These are phyloP conservation scores for Esox masquinongy DNA, from an alignment of 2,797 vertebrate genomes.

Conservation along the genomic window DNA sequence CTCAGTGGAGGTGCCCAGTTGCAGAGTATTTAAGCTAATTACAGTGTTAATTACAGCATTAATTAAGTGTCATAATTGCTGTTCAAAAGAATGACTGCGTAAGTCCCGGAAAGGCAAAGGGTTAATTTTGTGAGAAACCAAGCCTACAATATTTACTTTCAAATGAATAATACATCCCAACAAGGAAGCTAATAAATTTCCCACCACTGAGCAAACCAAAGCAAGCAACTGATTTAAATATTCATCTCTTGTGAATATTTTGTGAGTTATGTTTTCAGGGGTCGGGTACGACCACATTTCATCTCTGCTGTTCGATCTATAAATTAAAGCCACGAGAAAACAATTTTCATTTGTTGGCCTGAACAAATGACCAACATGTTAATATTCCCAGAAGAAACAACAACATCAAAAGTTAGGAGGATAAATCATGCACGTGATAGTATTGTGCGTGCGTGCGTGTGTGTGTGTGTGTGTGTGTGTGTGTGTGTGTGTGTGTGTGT, in stretches of 20 bases:
- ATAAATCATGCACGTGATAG: slow-evolving; percentile 8
- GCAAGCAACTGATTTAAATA: slow-evolving; percentile 97
- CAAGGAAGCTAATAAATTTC: slow-evolving; percentile 98
- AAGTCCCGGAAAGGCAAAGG: slow-evolving; percentile 83
- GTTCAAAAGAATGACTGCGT: slow-evolving; percentile 82
- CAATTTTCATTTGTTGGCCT: slow-evolving; percentile 43
- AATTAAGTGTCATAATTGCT: slow-evolving; percentile 85
- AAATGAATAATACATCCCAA: slow-evolving; percentile 99
- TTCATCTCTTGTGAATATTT: slow-evolving; percentile 90
- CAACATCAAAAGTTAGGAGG: slow-evolving; percentile 13
- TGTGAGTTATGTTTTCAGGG: slow-evolving; percentile 88
- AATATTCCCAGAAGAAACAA: slow-evolving; percentile 20
- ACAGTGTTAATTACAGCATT: slow-evolving; percentile 85
- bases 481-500: background rate
- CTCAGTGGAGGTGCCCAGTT: slow-evolving; percentile 78
- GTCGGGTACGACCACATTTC: slow-evolving; percentile 75
- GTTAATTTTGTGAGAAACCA: slow-evolving; percentile 97
- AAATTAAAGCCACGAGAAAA: slow-evolving; percentile 60
- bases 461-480: background rate
- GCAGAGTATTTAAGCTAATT: slow-evolving; percentile 84
- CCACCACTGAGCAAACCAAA: slow-evolving; percentile 90
- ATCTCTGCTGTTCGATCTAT: slow-evolving; percentile 72
- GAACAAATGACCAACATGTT: slow-evolving; percentile 46
- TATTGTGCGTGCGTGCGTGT: slow-evolving; percentile 5
- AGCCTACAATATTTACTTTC: slow-evolving; percentile 99